phyloP scores from a whole-genome alignment of 2,888 invertebrate genomes.

The Pimpla rufipes region DNA sequence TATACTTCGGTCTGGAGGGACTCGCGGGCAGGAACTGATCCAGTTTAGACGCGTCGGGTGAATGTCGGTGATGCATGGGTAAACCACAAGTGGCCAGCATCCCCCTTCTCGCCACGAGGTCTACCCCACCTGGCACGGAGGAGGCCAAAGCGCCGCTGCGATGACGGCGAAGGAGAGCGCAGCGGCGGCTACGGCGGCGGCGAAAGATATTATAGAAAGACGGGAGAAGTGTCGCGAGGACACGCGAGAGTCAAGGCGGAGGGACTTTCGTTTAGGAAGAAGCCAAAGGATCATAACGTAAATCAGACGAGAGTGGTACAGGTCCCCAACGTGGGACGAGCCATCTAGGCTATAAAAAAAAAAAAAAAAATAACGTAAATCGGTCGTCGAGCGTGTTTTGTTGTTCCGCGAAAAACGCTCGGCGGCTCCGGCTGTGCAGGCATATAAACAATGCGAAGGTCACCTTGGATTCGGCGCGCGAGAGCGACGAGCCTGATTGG shows the following conservation, averaged over 20 bases:
- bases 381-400: background rate
- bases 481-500: too few species aligned
- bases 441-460: background rate
- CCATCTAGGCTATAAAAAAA: too few species aligned
- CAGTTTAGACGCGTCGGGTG: slow-evolving; percentile 79
- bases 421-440: background rate
- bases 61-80: slow-evolving; percentile 77
- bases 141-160: slow-evolving; percentile 45
- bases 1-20: slow-evolving; percentile 53
- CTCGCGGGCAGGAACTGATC: slow-evolving; percentile 80
- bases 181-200: slow-evolving; percentile 6
- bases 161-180: slow-evolving; percentile 13
- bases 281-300: background rate
- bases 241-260: slow-evolving; percentile 24
- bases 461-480: too few species aligned
- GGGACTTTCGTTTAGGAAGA: slow-evolving; percentile 64
- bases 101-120: slow-evolving; percentile 63
- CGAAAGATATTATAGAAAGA: slow-evolving; percentile 45
- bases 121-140: slow-evolving; percentile 69
- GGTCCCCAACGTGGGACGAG: too few species aligned
- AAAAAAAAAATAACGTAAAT: too few species aligned
- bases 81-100: slow-evolving; percentile 61
- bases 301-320: too few species aligned
- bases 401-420: background rate
- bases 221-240: slow-evolving; percentile 52